Conservation (phyloP, 2,113 vertebrate species). For the Pelmatolapia mariae region DNA sequence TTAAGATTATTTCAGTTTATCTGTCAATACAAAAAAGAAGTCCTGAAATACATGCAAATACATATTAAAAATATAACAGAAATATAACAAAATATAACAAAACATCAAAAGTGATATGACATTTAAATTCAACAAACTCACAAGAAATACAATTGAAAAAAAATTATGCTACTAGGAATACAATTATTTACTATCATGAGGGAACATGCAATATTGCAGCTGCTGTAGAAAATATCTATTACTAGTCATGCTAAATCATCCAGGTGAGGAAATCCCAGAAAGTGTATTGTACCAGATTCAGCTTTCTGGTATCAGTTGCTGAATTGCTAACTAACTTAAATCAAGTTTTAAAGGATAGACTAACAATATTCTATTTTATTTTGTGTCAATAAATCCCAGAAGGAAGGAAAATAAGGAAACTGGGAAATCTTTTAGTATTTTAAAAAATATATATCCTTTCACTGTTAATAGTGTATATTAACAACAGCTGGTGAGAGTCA, state of each 20-base stretch:
- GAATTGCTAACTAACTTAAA: background rate
- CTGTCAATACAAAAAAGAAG: background rate
- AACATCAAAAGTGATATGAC: background rate
- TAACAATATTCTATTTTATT: background rate
- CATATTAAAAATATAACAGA: background rate
- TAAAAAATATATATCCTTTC: background rate
- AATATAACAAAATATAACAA: accelerated
- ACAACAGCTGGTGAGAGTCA: background rate
- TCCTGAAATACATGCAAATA: background rate
- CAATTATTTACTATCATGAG: background rate
- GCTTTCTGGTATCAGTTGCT: background rate
- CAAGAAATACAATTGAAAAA: background rate
- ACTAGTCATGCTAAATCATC: background rate
- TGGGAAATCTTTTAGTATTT: background rate
- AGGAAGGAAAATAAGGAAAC: background rate
- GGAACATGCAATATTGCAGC: background rate
- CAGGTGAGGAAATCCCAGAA: background rate
- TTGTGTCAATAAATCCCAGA: accelerated
- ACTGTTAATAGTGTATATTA: background rate
- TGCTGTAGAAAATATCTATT: background rate
- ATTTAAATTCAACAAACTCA: background rate
- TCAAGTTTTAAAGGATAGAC: background rate
- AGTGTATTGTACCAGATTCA: background rate
- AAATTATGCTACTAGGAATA: accelerated
- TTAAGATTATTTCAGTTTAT: background rate